Evolutionary conservation across 2,113 vertebrate genomes (phyloP).

Genomic region (Lates calcarifer): DNA sequence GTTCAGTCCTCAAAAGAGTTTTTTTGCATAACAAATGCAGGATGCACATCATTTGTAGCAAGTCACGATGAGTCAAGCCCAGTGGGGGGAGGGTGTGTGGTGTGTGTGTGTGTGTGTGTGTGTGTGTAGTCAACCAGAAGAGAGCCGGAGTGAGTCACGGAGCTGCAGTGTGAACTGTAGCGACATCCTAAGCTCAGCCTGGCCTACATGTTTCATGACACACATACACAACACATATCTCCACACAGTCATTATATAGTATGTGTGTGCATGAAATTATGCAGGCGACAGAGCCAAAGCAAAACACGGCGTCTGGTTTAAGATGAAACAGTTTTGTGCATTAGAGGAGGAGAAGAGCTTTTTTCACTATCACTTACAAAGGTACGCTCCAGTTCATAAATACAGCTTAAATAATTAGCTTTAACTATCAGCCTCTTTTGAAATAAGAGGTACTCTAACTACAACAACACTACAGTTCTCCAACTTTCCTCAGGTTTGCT

Average conservation of each 20-base stretch:
- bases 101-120: no score
- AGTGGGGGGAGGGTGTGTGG: background rate
- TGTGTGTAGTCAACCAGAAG: constrained; percentile 65
- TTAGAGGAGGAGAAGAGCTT: background rate
- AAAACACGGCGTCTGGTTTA: background rate
- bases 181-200: constrained; percentile 64
- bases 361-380: constrained; percentile 5
- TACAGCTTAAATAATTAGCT: background rate
- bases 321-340: background rate
- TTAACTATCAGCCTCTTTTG: background rate
- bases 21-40: constrained; percentile 37
- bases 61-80: constrained; percentile 56
- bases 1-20: constrained; percentile 2
- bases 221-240: constrained; percentile 31
- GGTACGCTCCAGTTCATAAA: background rate
- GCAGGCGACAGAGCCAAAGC: constrained; percentile 5
- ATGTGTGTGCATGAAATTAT: constrained; percentile 2
- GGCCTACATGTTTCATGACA: constrained; percentile 70
- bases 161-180: constrained; percentile 67
- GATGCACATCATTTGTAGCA: constrained; percentile 52
- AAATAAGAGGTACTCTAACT: background rate
- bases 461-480: background rate
- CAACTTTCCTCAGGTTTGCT: background rate
- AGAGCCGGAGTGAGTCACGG: constrained; percentile 66
- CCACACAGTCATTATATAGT: constrained; percentile 50